A percentile compares a stretch with the other conserved stretches of the same genome.
Evolutionary conservation across 2,888 invertebrate species (phyloP).

Genomic region (Acrocera orbiculus): DNA sequence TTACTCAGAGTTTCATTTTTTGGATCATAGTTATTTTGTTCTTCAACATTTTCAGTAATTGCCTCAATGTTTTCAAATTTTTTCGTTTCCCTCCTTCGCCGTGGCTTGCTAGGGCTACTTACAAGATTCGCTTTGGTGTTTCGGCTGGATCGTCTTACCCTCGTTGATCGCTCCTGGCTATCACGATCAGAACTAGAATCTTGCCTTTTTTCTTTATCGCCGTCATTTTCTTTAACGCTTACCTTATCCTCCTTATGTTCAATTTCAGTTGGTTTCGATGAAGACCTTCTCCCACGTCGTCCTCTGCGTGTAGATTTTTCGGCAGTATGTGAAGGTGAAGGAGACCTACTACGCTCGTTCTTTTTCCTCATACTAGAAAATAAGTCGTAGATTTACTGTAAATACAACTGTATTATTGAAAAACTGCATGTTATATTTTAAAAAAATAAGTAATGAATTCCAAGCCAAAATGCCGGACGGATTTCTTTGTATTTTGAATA

Average conservation of each 20-base stretch:
- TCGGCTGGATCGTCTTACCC: constrained; percentile 6
- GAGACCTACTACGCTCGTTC: constrained; percentile 49
- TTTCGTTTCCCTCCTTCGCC: neutral
- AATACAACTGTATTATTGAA: too few relatives aligned
- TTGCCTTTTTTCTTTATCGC: constrained; percentile 10
- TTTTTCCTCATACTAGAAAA: constrained; percentile 69
- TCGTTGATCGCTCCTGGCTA: constrained; percentile 7
- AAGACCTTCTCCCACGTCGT: constrained; percentile 31
- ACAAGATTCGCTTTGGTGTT: too few relatives aligned
- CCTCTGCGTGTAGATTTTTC: constrained; percentile 30
- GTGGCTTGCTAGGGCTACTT: constrained; percentile 2
- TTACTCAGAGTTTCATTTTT: too few relatives aligned
- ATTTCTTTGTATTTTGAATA: too few relatives aligned
- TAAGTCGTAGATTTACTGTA: too few relatives aligned
- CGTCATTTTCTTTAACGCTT: constrained; percentile 12
- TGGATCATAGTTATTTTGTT: constrained; percentile 5
- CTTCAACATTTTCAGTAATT: constrained; percentile 32
- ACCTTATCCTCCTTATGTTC: constrained; percentile 17
- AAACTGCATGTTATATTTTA: too few relatives aligned
- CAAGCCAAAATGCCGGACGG: too few relatives aligned
- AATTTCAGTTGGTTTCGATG: constrained; percentile 28
- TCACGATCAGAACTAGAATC: constrained; percentile 13
- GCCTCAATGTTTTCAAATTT: constrained; percentile 28
- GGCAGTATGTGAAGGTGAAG: constrained; percentile 41
- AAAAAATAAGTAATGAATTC: too few relatives aligned